Percentiles rank a stretch among this genome's conserved stretches.
Evolutionary conservation across 1,140 invertebrate species (phyloP).

Genomic region (Halesus radiatus): DNA sequence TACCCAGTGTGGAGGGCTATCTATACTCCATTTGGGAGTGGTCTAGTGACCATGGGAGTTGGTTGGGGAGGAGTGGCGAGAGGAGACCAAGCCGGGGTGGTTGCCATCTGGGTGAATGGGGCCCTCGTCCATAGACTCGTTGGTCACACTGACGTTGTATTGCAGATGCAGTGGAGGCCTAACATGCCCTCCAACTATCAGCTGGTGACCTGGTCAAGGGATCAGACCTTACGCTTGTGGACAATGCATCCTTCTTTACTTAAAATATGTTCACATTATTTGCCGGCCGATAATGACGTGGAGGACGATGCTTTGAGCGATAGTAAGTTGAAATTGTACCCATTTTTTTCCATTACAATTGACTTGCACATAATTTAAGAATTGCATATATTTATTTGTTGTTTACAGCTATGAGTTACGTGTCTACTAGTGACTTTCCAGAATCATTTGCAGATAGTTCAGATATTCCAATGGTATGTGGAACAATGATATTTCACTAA

Average conservation of each 20-base stretch:
- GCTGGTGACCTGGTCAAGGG: no score
- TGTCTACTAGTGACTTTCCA: slow-evolving; percentile 63
- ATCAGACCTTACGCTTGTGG: no score
- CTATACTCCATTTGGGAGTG: slow-evolving; percentile 94
- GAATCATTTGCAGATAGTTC: slow-evolving; percentile 40
- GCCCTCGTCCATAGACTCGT: no score
- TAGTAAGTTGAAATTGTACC: slow-evolving; percentile 59
- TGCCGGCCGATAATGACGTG: no score
- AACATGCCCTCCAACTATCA: no score
- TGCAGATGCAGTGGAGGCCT: no score
- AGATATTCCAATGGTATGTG: slow-evolving; percentile 65
- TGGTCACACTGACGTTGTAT: no score
- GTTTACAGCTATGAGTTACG: slow-evolving; percentile 64
- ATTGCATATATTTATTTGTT: slow-evolving; percentile 16
- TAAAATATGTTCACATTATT: no score
- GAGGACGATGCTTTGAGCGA: no score
- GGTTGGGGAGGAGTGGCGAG: slow-evolving; percentile 68
- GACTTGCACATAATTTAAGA: background rate
- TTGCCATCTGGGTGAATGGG: no score
- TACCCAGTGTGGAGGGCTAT: slow-evolving; percentile 95
- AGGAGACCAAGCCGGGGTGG: slow-evolving; percentile 68
- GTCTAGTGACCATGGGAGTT: slow-evolving; percentile 86
- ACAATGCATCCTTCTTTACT: no score
- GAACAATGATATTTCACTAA: slow-evolving; percentile 1
- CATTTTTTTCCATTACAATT: slow-evolving; percentile 1